Percentiles rank a stretch among this genome's conserved stretches.
These are phyloP conservation scores for Netelia virgata DNA, from an alignment of 2,888 invertebrate species.

Conservation along the genomic window DNA sequence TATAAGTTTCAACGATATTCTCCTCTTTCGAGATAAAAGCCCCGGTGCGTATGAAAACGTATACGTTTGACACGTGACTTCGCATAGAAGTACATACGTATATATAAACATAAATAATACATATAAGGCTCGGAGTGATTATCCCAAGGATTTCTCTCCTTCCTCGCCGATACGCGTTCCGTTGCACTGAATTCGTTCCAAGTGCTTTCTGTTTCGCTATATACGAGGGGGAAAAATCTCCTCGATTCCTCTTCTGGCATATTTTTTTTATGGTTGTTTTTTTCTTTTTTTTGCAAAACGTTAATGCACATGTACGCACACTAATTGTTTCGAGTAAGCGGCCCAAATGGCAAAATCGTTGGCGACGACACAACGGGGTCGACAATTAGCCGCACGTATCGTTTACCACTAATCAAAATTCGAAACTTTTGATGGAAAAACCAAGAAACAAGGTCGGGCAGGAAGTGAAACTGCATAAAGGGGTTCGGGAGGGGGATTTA, in stretches of 20 bases:
- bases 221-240: background rate
- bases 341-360: conserved; percentile 52
- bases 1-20: too few relatives aligned
- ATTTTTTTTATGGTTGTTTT: background rate
- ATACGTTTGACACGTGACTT: background rate
- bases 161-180: conserved; percentile 42
- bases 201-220: conserved; percentile 10
- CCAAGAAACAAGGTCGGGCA: conserved; percentile 60
- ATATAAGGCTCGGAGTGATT: conserved; percentile 49
- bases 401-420: conserved; percentile 25
- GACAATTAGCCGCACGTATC: conserved; percentile 42
- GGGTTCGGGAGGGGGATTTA: background rate
- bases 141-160: conserved; percentile 58
- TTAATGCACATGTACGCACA: background rate
- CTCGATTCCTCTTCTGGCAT: background rate
- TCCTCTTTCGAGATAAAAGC: background rate
- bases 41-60: background rate
- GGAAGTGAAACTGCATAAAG: conserved; percentile 61
- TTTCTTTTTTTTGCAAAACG: background rate
- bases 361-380: conserved; percentile 9
- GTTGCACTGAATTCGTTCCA: conserved; percentile 1
- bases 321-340: conserved; percentile 45
- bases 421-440: conserved; percentile 57
- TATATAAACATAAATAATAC: conserved; percentile 11
- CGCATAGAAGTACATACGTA: background rate